A percentile compares a stretch with the other conserved stretches of the same genome.
phyloP scores from a whole-genome alignment of 2,888 invertebrate genomes.

The Portevinia maculata region DNA sequence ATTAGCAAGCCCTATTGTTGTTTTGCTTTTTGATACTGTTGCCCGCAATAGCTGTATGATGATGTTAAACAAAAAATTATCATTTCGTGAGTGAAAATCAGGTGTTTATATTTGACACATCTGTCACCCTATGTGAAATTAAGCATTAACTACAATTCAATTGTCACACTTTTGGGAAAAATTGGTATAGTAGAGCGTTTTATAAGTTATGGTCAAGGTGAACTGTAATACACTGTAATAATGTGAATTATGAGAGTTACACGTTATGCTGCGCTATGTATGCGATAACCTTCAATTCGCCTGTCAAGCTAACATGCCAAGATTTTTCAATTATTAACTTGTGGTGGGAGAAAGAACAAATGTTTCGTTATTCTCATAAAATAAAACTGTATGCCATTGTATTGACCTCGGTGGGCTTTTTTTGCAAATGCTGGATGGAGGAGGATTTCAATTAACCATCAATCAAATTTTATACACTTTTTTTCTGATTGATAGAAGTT shows the following conservation, averaged over 20 bases:
- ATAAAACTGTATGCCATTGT: slow-evolving; percentile 18
- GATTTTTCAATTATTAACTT: slow-evolving; percentile 28
- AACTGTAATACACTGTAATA: slow-evolving; percentile 17
- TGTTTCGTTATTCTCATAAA: slow-evolving; percentile 19
- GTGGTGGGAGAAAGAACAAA: slow-evolving; percentile 33
- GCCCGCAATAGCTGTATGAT: slow-evolving; percentile 31
- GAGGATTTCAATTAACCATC: slow-evolving; percentile 22
- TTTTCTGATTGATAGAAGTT: not conserved
- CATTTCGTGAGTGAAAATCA: slow-evolving; percentile 34
- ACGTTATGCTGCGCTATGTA: slow-evolving; percentile 25
- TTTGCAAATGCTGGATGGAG: slow-evolving; percentile 24
- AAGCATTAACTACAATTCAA: slow-evolving; percentile 39
- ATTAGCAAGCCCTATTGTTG: slow-evolving; percentile 44
- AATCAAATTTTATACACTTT: slow-evolving; percentile 28
- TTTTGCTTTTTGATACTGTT: slow-evolving; percentile 10
- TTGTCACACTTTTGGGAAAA: slow-evolving; percentile 12
- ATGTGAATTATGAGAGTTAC: slow-evolving; percentile 28
- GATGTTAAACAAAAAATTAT: slow-evolving; percentile 23
- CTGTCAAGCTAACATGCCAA: slow-evolving; percentile 38
- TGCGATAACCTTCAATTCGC: slow-evolving; percentile 58
- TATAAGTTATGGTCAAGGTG: slow-evolving; percentile 67
- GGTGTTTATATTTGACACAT: slow-evolving; percentile 53
- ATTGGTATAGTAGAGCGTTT: slow-evolving; percentile 28
- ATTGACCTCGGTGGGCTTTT: slow-evolving; percentile 24
- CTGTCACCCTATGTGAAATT: slow-evolving; percentile 21